Evolutionary conservation across 2,888 invertebrate species (phyloP).

Genomic region (Chydorus sphaericus): DNA sequence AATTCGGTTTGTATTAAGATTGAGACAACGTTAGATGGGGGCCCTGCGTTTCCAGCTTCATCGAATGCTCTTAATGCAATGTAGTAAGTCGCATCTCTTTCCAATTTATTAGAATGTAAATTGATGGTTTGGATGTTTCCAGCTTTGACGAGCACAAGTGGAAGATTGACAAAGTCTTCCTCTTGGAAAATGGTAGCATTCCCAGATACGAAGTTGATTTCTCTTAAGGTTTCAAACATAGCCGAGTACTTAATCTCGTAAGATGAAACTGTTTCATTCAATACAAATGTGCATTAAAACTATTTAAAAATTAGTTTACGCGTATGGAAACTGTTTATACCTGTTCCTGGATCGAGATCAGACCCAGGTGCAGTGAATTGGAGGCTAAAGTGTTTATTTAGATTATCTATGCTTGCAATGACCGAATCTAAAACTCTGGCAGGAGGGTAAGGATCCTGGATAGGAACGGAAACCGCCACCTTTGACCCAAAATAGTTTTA

Average conservation of each 20-base stretch:
- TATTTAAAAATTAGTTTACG: background rate
- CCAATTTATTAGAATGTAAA: background rate
- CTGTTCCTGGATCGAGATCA: slow-evolving; percentile 18
- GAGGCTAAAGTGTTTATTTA: slow-evolving; percentile 10
- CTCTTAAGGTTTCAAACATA: background rate
- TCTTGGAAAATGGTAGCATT: background rate
- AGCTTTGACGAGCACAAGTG: background rate
- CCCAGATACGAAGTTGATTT: background rate
- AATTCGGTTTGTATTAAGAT: no score
- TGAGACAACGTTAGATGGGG: background rate
- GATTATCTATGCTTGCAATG: background rate
- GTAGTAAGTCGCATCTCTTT: background rate
- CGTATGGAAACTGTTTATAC: slow-evolving; percentile 3
- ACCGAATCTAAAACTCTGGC: background rate
- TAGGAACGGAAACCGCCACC: background rate
- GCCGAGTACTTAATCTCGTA: background rate
- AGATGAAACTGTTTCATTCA: background rate
- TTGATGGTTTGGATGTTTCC: background rate
- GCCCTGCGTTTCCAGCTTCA: background rate
- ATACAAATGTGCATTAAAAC: background rate
- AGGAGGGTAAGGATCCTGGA: background rate
- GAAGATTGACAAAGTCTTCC: background rate
- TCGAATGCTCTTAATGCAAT: background rate
- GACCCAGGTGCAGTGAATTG: slow-evolving; percentile 23
- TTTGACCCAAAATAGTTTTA: background rate